A percentile compares a stretch with the other conserved stretches of the same genome.
Conservation (phyloP, 2,888 invertebrate species). For the Vanessa cardui region DNA sequence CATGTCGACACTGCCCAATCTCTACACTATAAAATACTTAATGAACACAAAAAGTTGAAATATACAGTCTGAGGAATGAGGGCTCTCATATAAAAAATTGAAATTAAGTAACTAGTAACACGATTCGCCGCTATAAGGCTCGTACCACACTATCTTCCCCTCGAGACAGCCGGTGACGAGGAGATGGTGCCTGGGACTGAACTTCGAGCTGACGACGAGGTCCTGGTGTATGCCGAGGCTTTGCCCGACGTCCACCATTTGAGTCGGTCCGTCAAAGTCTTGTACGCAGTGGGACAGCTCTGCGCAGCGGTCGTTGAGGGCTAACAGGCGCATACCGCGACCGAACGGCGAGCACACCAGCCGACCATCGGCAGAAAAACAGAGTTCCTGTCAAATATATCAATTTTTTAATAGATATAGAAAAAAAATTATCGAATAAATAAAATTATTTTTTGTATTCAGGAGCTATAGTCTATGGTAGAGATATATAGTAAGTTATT, state of each 20-base stretch:
- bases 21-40: slow-evolving; percentile 17
- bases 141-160: slow-evolving; percentile 95
- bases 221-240: slow-evolving; percentile 89
- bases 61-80: slow-evolving; percentile 40
- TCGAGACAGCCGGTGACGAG: slow-evolving; percentile 95
- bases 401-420: not conserved
- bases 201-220: slow-evolving; percentile 94
- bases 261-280: slow-evolving; percentile 45
- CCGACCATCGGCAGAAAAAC: slow-evolving; percentile 95
- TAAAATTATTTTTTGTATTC: too few species aligned
- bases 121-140: slow-evolving; percentile 84
- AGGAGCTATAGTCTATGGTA: too few species aligned
- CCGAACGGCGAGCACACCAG: slow-evolving; percentile 95
- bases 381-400: slow-evolving; percentile 84
- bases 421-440: too few species aligned
- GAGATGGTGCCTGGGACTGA: slow-evolving; percentile 93
- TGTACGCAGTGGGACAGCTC: slow-evolving; percentile 87
- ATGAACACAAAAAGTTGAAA: slow-evolving; percentile 29
- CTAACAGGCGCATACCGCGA: slow-evolving; percentile 92
- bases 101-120: slow-evolving; percentile 57
- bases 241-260: slow-evolving; percentile 84
- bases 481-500: too few species aligned
- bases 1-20: slow-evolving; percentile 3
- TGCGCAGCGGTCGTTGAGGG: slow-evolving; percentile 89
- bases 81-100: slow-evolving; percentile 35